Conservation (phyloP, 92 coral and sea anemone species). For the Desmophyllum pertusum region DNA sequence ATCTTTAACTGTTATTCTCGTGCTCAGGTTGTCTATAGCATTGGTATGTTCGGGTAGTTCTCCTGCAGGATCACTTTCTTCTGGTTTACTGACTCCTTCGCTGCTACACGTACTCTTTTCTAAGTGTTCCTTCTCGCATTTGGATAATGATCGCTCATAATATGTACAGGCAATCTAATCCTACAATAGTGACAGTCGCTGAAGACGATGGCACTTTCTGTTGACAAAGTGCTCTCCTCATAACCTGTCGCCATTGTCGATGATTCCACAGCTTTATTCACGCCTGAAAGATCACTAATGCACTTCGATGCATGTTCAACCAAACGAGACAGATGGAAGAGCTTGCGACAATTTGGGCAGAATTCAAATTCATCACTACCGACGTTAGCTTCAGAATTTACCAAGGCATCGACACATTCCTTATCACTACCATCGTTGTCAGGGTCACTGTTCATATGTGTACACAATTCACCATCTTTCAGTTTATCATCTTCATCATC, state of each 20-base stretch:
- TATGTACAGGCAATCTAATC: slow-evolving; percentile 25
- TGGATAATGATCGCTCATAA: slow-evolving; percentile 24
- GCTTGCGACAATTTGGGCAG: slow-evolving; percentile 41
- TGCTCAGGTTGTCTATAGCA: background rate
- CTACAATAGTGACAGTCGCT: slow-evolving; percentile 32
- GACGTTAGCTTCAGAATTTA: background rate
- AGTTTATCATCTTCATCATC: background rate
- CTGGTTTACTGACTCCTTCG: background rate
- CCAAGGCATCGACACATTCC: background rate
- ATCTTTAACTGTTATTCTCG: background rate
- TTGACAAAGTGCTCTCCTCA: background rate
- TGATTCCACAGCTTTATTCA: background rate
- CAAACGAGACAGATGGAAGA: slow-evolving; percentile 33
- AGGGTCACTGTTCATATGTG: too few relatives aligned
- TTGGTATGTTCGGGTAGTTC: background rate
- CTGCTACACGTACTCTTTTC: background rate
- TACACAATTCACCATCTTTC: background rate
- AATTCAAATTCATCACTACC: slow-evolving; percentile 33
- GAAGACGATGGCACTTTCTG: background rate
- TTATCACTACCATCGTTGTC: background rate
- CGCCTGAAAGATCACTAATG: background rate
- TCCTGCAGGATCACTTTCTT: background rate
- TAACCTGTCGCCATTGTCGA: background rate
- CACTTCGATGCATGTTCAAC: slow-evolving; percentile 44
- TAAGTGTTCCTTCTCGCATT: slow-evolving; percentile 1